phyloP scores from a whole-genome alignment of 2,113 vertebrate genomes.

The Castor canadensis region DNA sequence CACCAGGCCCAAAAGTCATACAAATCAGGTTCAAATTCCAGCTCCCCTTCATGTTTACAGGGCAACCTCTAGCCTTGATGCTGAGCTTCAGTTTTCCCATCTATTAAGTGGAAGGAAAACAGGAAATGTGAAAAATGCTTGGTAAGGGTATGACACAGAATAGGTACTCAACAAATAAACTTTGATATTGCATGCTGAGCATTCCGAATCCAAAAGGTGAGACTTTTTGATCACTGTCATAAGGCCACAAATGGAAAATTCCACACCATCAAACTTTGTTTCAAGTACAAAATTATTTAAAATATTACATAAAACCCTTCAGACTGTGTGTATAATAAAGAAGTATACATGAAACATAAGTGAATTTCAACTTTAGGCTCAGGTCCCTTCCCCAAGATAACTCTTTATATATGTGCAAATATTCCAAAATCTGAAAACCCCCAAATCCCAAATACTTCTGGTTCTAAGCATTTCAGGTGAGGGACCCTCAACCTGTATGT shows the following conservation, averaged over 20 bases:
- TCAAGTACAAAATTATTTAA: conserved; percentile 16
- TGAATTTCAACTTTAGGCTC: neutral
- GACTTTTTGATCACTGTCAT: neutral
- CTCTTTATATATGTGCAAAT: neutral
- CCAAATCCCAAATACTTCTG: neutral
- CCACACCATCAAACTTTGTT: neutral
- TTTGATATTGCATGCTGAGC: neutral
- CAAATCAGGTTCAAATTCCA: neutral
- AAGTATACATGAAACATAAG: neutral
- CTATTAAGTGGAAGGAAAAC: neutral
- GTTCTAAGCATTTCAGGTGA: neutral
- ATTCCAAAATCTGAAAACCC: neutral
- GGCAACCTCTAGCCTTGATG: neutral
- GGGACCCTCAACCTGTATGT: neutral
- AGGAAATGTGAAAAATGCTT: neutral
- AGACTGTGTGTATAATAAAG: neutral
- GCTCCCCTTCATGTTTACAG: neutral
- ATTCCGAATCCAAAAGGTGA: neutral
- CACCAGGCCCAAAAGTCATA: neutral
- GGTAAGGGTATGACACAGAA: neutral
- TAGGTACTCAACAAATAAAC: neutral
- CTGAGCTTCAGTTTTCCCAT: neutral
- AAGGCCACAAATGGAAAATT: neutral
- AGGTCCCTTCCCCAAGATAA: neutral
- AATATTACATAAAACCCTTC: neutral